Percentiles rank a stretch among this genome's conserved stretches.
phyloP scores from a whole-genome alignment of 2,113 vertebrate genomes.

The Cinclus mexicanus region DNA sequence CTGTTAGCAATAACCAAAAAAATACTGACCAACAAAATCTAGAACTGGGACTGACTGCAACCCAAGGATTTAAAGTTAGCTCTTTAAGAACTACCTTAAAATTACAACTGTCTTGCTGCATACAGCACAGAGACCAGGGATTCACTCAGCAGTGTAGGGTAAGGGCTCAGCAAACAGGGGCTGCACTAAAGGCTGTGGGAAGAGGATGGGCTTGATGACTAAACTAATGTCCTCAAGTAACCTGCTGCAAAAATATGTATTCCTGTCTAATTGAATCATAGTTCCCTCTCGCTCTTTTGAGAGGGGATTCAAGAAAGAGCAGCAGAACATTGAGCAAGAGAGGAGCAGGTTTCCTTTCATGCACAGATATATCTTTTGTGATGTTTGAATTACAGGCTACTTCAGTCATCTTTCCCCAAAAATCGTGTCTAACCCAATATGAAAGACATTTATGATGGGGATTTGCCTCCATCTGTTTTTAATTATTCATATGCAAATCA shows the following conservation, averaged over 20 bases:
- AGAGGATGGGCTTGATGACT: background rate
- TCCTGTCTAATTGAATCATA: background rate
- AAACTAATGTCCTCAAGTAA: background rate
- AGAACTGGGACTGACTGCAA: background rate
- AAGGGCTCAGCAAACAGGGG: background rate
- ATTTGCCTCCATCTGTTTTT: background rate
- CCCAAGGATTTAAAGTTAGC: background rate
- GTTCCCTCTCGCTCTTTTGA: background rate
- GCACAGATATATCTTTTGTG: background rate
- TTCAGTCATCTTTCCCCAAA: background rate
- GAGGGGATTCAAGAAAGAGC: background rate
- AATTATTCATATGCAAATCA: slow-evolving; percentile 5
- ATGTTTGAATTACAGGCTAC: background rate
- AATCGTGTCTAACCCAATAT: background rate
- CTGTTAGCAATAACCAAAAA: background rate
- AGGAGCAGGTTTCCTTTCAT: background rate
- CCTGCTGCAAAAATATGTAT: background rate
- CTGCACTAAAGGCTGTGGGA: background rate
- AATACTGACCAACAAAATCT: background rate
- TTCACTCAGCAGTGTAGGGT: fast-evolving
- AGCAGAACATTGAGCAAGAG: background rate
- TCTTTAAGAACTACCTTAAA: background rate
- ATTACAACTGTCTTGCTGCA: background rate
- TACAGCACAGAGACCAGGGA: background rate
- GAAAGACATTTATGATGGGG: background rate